Base-by-base conservation (phyloP, 2,888 invertebrate genomes). In the Caradrina kadenii region DNA sequence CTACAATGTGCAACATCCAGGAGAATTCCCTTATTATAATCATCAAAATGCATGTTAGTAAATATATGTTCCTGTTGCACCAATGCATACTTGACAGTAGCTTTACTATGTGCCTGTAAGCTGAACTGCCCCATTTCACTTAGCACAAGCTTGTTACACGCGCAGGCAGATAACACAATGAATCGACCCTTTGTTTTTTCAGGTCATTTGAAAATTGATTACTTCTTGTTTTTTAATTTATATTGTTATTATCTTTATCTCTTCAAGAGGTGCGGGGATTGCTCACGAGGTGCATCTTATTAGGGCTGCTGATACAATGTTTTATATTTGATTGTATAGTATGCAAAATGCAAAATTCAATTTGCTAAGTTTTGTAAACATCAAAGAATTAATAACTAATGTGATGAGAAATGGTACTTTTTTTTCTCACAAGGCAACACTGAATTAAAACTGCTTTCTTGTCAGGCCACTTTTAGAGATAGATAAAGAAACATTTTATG, bases 151-250 rank as follows among this genome's bases (percentile, higher is more conserved):
- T 17, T 21, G 31, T 26, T 64, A 52, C 69, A 75, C 62, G 76
- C 42, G 80, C 49, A 19, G 2, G 26, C 39, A 1, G 65, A 69
- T 69, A 68, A 58, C 49, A 69, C 42, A 60, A 48, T 49, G 62
- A 31, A 56, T 6, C 19, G 45, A 56, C 63, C 17, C 45, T 31
- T 17, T 50, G 55, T 55, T 59, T 69, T 66, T 77, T 75, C 54
- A 75, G 80, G 77, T 80, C 76, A 80, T 35, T 49, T 49, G 22
- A 35, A 58, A 69, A 76, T 62, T 50, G 10, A 63, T 64, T 64
- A 61, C 31, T 64, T 74, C 52, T 74, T 55, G 68, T 63, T 66
- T 54, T 55, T 48, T 50, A 35, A 61, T 77, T 71, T 48, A 49
- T 73, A 48, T 62, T 78, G 22, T 53, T 67, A 53, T 69, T 53